phyloP scores from a whole-genome alignment of 2,113 vertebrate genomes.

The Cyanistes caeruleus region DNA sequence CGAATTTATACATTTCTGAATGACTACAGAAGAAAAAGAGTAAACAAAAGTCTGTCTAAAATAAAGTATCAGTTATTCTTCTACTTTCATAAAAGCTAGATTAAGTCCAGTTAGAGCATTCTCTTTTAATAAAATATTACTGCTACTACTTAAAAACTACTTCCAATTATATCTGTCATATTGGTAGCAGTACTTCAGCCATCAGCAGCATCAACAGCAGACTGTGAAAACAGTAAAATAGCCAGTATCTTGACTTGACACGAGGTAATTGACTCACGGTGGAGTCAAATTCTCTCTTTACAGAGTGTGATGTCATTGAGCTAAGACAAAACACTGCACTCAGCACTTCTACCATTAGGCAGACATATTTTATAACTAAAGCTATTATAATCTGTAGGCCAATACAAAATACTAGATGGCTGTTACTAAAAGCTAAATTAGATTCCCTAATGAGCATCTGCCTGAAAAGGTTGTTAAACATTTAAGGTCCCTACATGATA shows the following conservation, averaged over 20 bases:
- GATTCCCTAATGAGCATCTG: neutral
- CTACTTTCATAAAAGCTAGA: neutral
- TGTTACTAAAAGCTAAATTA: neutral
- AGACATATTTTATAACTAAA: neutral
- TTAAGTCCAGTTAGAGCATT: neutral
- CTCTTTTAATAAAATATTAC: neutral
- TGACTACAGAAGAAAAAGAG: neutral
- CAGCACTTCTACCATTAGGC: neutral
- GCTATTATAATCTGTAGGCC: neutral
- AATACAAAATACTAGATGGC: neutral
- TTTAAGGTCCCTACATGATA: neutral
- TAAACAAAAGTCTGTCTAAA: neutral
- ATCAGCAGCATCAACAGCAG: neutral
- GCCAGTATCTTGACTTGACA: neutral
- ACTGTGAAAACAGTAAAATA: neutral
- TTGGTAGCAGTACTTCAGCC: neutral
- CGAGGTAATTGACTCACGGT: neutral
- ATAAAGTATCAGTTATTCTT: neutral
- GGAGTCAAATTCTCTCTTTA: neutral
- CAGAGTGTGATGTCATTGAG: neutral
- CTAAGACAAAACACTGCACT: neutral
- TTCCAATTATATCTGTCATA: neutral
- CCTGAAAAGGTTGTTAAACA: neutral
- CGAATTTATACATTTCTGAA: neutral
- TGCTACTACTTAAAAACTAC: neutral